Base-by-base conservation (phyloP, 2,113 vertebrate species). In the Corythaixoides concolor region DNA sequence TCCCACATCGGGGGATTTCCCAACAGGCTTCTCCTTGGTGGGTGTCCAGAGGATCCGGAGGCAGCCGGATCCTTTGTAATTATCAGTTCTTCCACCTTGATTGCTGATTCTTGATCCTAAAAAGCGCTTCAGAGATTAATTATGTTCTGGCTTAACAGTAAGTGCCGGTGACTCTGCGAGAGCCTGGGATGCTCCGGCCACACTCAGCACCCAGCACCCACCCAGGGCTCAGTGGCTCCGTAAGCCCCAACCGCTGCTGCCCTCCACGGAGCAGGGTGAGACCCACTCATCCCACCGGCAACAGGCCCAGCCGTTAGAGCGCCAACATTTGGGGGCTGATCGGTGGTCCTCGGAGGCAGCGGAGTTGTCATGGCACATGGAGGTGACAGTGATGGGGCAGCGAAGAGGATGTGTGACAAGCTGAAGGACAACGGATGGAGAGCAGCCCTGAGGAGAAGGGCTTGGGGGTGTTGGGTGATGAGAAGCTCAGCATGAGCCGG, bases 151-250 rank as follows among this genome's bases (percentile, higher is more conserved):
- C 26, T 69, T 18, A 32, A 37, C 13, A 8, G 6, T 13, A 22
- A 41, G 47, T 2, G 4, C 27, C 2, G 4, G 33, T 7, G 41
- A 58, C 33, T 47, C 50, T 0, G 0, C 2, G 7, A 82, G 20
- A 81, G 35, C 30, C 21, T 28, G 24, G 41, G 58, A 56, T 35
- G 52, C 78, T 80, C 39, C 1, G 1, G 47, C 27, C 85, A 56
- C 35, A 1, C 39, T 64, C 55, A 9, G 95, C 33, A 60, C 24
- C 55, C 63, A 59, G 45, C 53, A 35, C 63, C 45, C 41, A 62
- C 13, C 28, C 35, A 0, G 55, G 53, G 5, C 2, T 1, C 64
- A 23, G 11, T 0, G 0, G n/a, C 22, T 66, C 64, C 63, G 2
- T 17, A 9, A 43, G 7, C 17, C 53, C 45, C 66, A 53, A 6